Evolutionary conservation across 2,113 vertebrate genomes (phyloP), one percentile per base, ranked within the genome.

Genomic region (Psammodynastes pulverulentus): DNA sequence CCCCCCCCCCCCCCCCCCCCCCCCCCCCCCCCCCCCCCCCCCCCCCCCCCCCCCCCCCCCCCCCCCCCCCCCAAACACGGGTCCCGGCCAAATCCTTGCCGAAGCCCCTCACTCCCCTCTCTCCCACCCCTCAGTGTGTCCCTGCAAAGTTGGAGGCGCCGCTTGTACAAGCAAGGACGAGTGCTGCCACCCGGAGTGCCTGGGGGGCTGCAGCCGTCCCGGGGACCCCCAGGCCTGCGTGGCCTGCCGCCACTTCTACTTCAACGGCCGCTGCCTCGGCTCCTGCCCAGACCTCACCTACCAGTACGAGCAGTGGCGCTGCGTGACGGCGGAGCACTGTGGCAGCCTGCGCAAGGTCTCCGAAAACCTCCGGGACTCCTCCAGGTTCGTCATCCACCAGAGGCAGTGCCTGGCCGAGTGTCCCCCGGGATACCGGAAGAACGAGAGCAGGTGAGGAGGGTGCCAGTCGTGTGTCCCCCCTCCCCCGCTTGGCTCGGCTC

Each of bases 291-390:
- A 94, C 0, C 97, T 96, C 90, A 98, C 98, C 94, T 98, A 98
- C 79, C 95, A 97, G 92, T 97, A 98, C 1, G 98, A 97, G 49
- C 97, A 97, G 39, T 98, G 98, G 98, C 98, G 98, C 94, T 98
- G 98, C 0, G 94, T 98, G 93, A 98, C 97, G 0, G 95, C 96
- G 0, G 96, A 98, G 90, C 97, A 92, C 96, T 98, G 98, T 0
- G 97, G 97, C 95, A 97, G 96, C 93, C 96, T 98, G 46, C 97
- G 95, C 91, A 97, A 98, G 45, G 95, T 97, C 89, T 97, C 97
- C 0, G 86, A 96, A 84, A 92, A 96, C 72, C 96, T 98, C 0
- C 95, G 97, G 0, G 97, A 95, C 0, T 92, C 97, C 95, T 97
- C 97, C 43, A 90, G 97, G 88, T 98, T 98, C 0, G 97, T 98